Evolutionary conservation across 1,140 invertebrate species (phyloP), one percentile per base, ranked within the genome.

Genomic region (Artemia franciscana): DNA sequence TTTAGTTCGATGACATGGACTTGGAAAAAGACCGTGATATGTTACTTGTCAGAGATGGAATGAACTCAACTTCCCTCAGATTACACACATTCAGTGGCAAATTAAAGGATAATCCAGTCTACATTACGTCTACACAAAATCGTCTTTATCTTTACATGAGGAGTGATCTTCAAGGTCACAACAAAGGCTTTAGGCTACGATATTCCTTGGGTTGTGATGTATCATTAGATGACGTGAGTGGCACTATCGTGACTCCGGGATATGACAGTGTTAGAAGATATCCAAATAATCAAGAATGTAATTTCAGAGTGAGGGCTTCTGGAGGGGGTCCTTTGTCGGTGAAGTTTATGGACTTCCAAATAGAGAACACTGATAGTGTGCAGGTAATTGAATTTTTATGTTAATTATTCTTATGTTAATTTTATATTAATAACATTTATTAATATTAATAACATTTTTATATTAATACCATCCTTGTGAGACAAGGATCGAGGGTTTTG

Each of bases 71-170:
- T 71, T 86, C 85, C 69, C 80, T 82, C 65, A 79, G 85, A 25
- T 81, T 96, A 39, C 86, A 86, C 5, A 77, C 83, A 69, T 71
- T 95, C 26, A 89, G 88, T 2, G 91, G 91, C 58, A 77, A 78
- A 62, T 76, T 78, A 1, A 77, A 81, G 63, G 81, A 86, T 63
- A 90, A 91, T 71, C 82, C 85, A 63, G 80, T 81, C 65, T 84
- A 91, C 12, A 81, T 96, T 24, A 88, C 93, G 73, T 94, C 91
- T 0, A 95, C 91, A 0, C 83, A 84, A 24, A 91, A 83, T 70
- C 80, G 85, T 67, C 71, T 96, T 3, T 95, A 96, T 71, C 72
- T 96, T 60, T 95, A 95, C 70, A 87, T 94, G 70, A 86, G 89
- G 71, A 91, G 90, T 0, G 88, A 85, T 67, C 76, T 91, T 23